Evolutionary conservation across 2,113 vertebrate genomes (phyloP).

Genomic region (Scomber colias): DNA sequence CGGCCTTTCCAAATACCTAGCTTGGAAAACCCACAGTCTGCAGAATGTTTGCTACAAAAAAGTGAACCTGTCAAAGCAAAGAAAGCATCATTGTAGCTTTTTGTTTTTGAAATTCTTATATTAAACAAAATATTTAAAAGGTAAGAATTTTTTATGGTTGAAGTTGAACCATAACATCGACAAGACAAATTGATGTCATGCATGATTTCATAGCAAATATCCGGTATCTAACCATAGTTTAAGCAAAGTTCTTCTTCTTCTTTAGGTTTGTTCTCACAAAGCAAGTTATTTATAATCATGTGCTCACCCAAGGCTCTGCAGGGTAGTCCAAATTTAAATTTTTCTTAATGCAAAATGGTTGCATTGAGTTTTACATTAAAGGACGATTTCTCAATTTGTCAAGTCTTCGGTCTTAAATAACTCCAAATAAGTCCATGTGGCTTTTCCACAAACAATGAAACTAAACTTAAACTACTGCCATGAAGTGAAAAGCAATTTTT

Average conservation of each 20-base stretch:
- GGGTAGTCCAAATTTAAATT: not conserved
- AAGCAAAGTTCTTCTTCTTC: not conserved
- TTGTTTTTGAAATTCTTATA: not conserved
- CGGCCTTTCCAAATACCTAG: constrained; percentile 16
- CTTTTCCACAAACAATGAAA: no score
- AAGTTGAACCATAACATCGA: not conserved
- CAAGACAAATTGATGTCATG: not conserved
- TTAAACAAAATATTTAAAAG: not conserved
- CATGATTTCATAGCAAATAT: not conserved
- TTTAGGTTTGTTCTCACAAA: no score
- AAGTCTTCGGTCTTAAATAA: no score
- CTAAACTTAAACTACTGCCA: no score
- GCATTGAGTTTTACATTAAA: not conserved
- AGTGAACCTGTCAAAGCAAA: no score
- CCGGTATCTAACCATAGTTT: not conserved
- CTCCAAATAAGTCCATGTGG: no score
- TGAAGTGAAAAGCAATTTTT: no score
- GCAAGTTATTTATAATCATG: no score
- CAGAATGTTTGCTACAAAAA: not conserved
- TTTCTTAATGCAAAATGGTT: not conserved
- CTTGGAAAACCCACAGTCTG: constrained; percentile 6
- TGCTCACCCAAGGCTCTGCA: no score
- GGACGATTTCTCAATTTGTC: no score
- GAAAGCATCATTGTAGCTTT: no score
- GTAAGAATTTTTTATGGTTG: not conserved